Evolutionary conservation across 2,113 vertebrate species (phyloP).

Genomic region (Oryzias celebensis): DNA sequence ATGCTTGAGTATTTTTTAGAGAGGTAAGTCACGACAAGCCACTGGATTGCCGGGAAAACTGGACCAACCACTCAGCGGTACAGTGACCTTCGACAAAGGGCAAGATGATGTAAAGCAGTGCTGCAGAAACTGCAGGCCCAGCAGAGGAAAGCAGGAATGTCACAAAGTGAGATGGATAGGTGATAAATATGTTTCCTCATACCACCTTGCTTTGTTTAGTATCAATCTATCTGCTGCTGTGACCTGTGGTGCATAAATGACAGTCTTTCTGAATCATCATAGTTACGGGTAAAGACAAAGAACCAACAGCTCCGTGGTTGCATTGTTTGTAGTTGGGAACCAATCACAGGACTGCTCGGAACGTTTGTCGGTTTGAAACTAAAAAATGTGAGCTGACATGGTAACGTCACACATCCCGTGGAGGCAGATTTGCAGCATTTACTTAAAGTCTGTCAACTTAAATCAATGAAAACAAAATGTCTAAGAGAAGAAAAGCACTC

Average conservation of each 20-base stretch:
- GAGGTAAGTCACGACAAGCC: constrained; percentile 36
- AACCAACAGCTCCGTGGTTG: no score
- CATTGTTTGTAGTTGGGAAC: no score
- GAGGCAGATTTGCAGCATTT: no score
- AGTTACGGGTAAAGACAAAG: no score
- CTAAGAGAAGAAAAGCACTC: no score
- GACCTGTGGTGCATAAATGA: constrained; percentile 6
- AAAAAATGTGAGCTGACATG: no score
- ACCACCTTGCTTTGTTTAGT: neutral
- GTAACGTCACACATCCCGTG: no score
- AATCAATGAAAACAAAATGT: no score
- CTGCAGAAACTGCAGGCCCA: constrained; percentile 15
- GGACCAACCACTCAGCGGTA: constrained; percentile 46
- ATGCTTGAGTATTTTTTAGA: neutral
- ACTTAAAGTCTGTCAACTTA: no score
- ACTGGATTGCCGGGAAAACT: constrained; percentile 56
- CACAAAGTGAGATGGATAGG: constrained; percentile 37
- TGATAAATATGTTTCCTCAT: constrained; percentile 15
- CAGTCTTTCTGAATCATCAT: constrained; percentile 1
- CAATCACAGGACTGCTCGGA: no score
- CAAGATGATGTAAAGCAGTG: constrained; percentile 14
- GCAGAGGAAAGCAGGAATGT: constrained; percentile 24
- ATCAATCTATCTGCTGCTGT: constrained; percentile 10
- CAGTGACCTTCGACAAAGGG: constrained; percentile 62
- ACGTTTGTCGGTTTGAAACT: no score